Evolutionary conservation across 2,888 invertebrate genomes (phyloP), one percentile per base, ranked within the genome.

Genomic region (Drosophila mimetica): DNA sequence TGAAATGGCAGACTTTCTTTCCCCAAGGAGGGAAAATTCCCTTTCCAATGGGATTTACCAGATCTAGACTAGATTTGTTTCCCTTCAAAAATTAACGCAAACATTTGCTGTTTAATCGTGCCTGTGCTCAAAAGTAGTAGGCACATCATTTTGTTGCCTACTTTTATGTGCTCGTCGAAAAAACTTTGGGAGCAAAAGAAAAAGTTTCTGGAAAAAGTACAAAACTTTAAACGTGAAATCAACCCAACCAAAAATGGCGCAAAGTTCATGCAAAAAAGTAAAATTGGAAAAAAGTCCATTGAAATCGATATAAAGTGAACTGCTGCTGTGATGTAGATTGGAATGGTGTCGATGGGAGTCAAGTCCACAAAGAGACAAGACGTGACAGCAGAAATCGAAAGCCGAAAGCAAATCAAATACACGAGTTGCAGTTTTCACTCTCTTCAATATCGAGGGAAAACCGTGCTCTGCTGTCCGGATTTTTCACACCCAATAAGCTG

Each of bases 11-110:
- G 20, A 55, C 16, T 54, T 58, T 48, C 52, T 37, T 22, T 52
- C 20, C 57, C 54, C 28, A 30, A 30, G 64, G 54, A 66, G 53
- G 50, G 14, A 32, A 41, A 74, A 60, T 60, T 71, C 55, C 34
- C 47, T 37, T 57, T 8, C 25, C 25, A 65, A 79, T 57, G 59
- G 36, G 57, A 74, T 72, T 63, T 63, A 25, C n/a, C 41, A 66
- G 61, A 75, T 77, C 63, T 46, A 28, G 46, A 7, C 42, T n/a
- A n/a, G 22, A 57, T 57, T 51, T 9, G 16, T 18, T 37, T 14
- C 14, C 52, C 64, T 61, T n/a, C n/a, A 47, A 41, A 65, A 85
- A 82, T 77, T 83, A 83, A 74, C 60, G 64, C 75, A 34, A 14
- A 69, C 63, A 74, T 74, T 74, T 36, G 32, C 25, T 57, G 50